Conservation (phyloP, 2,888 invertebrate species). For the Athalia rosae region DNA sequence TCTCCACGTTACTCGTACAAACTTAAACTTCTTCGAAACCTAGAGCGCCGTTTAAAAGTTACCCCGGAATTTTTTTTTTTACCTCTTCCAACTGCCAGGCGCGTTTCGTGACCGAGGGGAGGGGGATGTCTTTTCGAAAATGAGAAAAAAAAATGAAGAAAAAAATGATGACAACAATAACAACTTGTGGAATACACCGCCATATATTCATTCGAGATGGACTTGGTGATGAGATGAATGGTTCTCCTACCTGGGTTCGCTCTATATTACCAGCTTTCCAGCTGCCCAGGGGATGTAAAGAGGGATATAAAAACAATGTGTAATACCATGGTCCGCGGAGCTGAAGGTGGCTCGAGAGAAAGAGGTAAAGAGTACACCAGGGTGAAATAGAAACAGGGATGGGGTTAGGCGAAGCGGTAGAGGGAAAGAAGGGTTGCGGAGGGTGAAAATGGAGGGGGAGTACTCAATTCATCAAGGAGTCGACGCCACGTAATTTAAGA, state of each 20-base stretch:
- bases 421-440: slow-evolving; percentile 38
- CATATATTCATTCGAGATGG: slow-evolving; percentile 3
- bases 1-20: too few relatives aligned
- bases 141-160: background rate
- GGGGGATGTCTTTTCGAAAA: background rate
- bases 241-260: slow-evolving; percentile 23
- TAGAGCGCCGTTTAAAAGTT: too few relatives aligned
- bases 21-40: too few relatives aligned
- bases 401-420: slow-evolving; percentile 33
- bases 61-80: too few relatives aligned
- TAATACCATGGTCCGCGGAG: slow-evolving; percentile 58
- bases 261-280: slow-evolving; percentile 29
- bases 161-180: background rate
- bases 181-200: background rate
- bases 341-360: slow-evolving; percentile 37
- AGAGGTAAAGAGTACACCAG: slow-evolving; percentile 47
- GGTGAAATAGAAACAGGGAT: background rate
- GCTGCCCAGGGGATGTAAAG: slow-evolving; percentile 55
- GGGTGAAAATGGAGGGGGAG: slow-evolving; percentile 60
- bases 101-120: too few relatives aligned
- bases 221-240: slow-evolving; percentile 15
- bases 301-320: slow-evolving; percentile 67
- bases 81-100: too few relatives aligned
- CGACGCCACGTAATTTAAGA: slow-evolving; percentile 74
- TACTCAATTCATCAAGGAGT: slow-evolving; percentile 74